Conservation (phyloP, 2,113 vertebrate species). For the Salminus brasiliensis region DNA sequence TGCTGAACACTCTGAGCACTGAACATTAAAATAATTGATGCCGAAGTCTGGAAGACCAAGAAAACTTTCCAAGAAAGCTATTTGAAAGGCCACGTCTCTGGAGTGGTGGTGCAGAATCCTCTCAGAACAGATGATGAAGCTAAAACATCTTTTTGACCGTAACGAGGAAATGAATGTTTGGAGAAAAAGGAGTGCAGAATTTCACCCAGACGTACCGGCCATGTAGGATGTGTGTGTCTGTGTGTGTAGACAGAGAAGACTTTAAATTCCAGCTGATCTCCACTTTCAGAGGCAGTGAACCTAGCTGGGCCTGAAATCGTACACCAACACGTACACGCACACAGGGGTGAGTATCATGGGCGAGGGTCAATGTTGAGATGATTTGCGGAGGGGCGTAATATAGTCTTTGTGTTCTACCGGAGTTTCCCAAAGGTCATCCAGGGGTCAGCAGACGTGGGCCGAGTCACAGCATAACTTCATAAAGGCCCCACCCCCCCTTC, state of each 20-base stretch:
- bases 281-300: conserved; percentile 9
- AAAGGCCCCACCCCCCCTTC: not conserved
- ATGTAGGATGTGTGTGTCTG: too few relatives aligned
- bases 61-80: too few relatives aligned
- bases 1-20: too few relatives aligned
- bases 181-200: too few relatives aligned
- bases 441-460: not conserved
- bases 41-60: too few relatives aligned
- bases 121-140: too few relatives aligned
- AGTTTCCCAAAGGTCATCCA: not conserved
- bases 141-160: too few relatives aligned
- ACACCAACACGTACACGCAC: conserved; percentile 14
- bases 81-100: too few relatives aligned
- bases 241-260: not conserved
- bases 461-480: conserved; percentile 9
- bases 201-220: too few relatives aligned
- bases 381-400: not conserved
- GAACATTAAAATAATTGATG: too few relatives aligned
- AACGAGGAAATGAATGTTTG: too few relatives aligned
- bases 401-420: not conserved
- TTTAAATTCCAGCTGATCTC: conserved; percentile 8
- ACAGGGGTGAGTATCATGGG: not conserved
- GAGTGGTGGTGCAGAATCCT: too few relatives aligned
- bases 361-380: conserved; percentile 1
- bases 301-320: not conserved